These are phyloP conservation scores for Trissolcus basalis DNA, from an alignment of 1,140 invertebrate genomes.

Conservation along the genomic window DNA sequence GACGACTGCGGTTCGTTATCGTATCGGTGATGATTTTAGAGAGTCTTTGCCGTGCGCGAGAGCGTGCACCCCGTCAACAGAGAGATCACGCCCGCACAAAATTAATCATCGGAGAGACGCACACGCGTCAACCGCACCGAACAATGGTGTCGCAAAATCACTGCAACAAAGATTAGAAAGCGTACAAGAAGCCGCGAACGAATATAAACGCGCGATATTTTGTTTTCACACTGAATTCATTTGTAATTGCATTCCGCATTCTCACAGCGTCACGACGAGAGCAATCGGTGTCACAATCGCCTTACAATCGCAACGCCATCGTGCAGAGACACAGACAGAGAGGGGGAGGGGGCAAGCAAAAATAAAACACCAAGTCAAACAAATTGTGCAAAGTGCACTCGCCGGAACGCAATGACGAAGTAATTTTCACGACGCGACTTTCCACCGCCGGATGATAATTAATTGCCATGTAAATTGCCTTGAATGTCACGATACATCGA, in stretches of 20 bases:
- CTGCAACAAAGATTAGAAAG: constrained; percentile 40
- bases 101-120: constrained; percentile 51
- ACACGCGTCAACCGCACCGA: constrained; percentile 33
- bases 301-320: constrained; percentile 23
- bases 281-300: constrained; percentile 41
- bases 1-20: constrained; percentile 61
- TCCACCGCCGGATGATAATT: constrained; percentile 14
- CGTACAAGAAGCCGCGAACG: constrained; percentile 18
- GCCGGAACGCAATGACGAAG: constrained; percentile 15
- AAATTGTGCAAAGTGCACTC: constrained; percentile 13
- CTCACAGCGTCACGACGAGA: constrained; percentile 33
- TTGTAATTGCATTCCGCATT: constrained; percentile 48
- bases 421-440: constrained; percentile 24
- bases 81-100: constrained; percentile 8
- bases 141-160: constrained; percentile 32
- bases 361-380: constrained; percentile 8
- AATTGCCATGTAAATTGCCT: constrained; percentile 34
- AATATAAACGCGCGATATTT: constrained; percentile 27
- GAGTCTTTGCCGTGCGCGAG: constrained; percentile 34
- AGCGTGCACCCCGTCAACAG: neutral
- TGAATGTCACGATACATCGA: constrained; percentile 47
- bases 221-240: constrained; percentile 50
- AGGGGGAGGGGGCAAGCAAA: neutral
- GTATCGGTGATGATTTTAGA: constrained; percentile 63
- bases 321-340: too few species aligned